Conservation (phyloP, 2,113 vertebrate genomes). For the Peromyscus maniculatus region DNA sequence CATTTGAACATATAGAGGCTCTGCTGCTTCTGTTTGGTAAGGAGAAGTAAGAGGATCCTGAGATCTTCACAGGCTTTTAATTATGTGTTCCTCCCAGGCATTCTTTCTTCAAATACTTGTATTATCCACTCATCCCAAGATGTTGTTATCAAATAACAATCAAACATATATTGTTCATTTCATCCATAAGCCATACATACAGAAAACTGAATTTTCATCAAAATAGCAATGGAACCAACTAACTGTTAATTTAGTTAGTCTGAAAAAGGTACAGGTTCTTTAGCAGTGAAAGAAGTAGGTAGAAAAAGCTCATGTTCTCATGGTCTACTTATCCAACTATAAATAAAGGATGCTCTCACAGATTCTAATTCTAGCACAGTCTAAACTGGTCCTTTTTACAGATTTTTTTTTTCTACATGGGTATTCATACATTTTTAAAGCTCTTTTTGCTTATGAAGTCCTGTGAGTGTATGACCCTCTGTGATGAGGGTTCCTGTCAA, state of each 20-base stretch:
- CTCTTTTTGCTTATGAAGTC: not conserved
- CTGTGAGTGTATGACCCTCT: not conserved
- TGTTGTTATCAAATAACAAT: not conserved
- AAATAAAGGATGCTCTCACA: not conserved
- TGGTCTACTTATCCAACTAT: not conserved
- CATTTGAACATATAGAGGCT: not conserved
- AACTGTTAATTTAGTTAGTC: not conserved
- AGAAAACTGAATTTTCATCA: constrained; percentile 50
- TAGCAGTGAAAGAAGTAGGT: not conserved
- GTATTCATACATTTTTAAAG: not conserved
- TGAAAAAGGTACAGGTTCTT: constrained; percentile 19
- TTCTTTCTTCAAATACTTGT: constrained; percentile 5
- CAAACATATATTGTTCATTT: constrained; percentile 5
- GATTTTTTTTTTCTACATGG: not conserved
- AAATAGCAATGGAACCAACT: constrained; percentile 19
- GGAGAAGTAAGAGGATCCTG: not conserved
- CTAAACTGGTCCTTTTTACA: not conserved
- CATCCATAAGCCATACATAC: not conserved
- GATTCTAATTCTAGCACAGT: constrained; percentile 28
- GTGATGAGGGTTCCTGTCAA: not conserved
- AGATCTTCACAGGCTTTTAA: constrained; percentile 5
- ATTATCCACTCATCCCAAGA: not conserved
- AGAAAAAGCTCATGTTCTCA: not conserved
- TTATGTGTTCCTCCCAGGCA: not conserved
- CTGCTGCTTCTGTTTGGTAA: constrained; percentile 8